phyloP scores from a whole-genome alignment of 2,888 invertebrate species.

The Stegophylla sp. region DNA sequence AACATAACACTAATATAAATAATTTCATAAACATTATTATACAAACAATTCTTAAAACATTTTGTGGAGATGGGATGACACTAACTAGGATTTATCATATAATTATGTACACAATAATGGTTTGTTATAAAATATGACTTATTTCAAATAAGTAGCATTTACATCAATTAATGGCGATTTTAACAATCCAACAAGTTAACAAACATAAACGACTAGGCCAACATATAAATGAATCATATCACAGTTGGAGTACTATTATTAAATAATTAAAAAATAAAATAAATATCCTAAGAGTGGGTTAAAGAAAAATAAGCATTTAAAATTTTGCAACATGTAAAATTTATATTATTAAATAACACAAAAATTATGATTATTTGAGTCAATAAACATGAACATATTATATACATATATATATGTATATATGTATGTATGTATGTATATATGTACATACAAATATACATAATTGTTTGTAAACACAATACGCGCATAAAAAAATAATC shows the following conservation, averaged over 20 bases:
- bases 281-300: neutral
- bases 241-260: conserved; percentile 51
- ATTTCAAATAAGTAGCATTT: conserved; percentile 19
- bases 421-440: neutral
- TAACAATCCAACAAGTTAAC: conserved; percentile 54
- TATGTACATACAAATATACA: neutral
- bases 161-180: conserved; percentile 47
- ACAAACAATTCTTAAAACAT: conserved; percentile 23
- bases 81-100: conserved; percentile 46
- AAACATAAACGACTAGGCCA: conserved; percentile 55
- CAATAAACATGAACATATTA: neutral
- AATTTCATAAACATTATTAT: neutral
- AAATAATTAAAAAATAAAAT: conserved; percentile 16
- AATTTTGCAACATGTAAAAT: conserved; percentile 16
- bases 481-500: neutral
- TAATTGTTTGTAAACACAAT: neutral
- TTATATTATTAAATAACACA: neutral
- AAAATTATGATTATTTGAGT: conserved; percentile 1
- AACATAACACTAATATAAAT: conserved; percentile 21
- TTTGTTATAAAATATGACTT: conserved; percentile 44
- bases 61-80: conserved; percentile 24
- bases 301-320: conserved; percentile 34
- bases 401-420: neutral
- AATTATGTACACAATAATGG: conserved; percentile 38
- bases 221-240: conserved; percentile 56